Evolutionary conservation across 2,888 invertebrate species (phyloP).

Genomic region (Aleiodes alternator): DNA sequence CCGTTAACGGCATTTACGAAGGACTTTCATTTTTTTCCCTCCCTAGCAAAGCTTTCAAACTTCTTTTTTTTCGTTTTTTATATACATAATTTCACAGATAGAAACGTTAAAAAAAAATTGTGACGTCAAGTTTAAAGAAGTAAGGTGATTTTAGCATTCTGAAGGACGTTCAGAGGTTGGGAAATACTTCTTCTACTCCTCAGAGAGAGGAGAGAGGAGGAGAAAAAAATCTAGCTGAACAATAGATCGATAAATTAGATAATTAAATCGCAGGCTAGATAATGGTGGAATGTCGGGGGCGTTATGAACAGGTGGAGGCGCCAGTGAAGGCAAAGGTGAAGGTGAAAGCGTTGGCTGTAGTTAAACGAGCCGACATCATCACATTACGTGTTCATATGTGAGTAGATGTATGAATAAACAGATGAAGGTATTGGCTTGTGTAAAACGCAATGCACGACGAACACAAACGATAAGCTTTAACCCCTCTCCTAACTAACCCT

Average conservation of each 20-base stretch:
- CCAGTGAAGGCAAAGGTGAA: slow-evolving; percentile 42
- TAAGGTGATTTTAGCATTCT: neutral
- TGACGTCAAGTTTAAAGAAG: slow-evolving; percentile 5
- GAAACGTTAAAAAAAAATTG: slow-evolving; percentile 11
- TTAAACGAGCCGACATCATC: slow-evolving; percentile 11
- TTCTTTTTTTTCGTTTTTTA: slow-evolving; percentile 4
- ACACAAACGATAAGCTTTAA: slow-evolving; percentile 5
- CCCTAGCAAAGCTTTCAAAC: slow-evolving; percentile 24
- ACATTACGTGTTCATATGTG: neutral
- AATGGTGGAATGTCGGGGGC: slow-evolving; percentile 37
- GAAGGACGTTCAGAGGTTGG: neutral
- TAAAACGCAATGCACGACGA: slow-evolving; percentile 10
- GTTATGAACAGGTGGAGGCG: slow-evolving; percentile 31
- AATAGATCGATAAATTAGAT: slow-evolving; percentile 19
- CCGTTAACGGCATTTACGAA: slow-evolving; percentile 43
- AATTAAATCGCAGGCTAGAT: slow-evolving; percentile 9
- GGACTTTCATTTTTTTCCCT: slow-evolving; percentile 25
- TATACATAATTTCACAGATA: slow-evolving; percentile 13
- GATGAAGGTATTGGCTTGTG: neutral
- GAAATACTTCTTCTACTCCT: neutral
- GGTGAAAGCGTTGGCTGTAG: slow-evolving; percentile 39
- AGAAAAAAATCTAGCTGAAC: neutral
- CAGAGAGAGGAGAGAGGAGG: neutral
- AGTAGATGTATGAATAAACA: neutral
- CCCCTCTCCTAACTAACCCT: slow-evolving; percentile 23